These are phyloP conservation scores for Polylopha cassiicola DNA, from an alignment of 2,888 invertebrate genomes.

Conservation along the genomic window DNA sequence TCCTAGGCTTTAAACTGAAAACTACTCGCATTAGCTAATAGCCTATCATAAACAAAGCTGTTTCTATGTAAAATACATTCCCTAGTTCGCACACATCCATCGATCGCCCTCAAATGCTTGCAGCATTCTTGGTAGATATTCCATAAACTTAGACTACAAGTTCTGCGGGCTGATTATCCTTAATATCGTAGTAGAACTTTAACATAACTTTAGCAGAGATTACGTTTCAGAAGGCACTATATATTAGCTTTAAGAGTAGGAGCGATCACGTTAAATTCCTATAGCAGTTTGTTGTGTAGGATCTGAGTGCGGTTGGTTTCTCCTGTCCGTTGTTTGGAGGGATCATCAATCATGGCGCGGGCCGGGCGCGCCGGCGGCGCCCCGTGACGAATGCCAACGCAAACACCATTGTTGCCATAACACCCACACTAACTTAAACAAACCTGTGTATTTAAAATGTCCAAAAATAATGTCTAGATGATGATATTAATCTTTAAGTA, in stretches of 20 bases:
- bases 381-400: slow-evolving; percentile 73
- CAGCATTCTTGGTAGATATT: slow-evolving; percentile 7
- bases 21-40: slow-evolving; percentile 17
- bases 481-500: too few relatives aligned
- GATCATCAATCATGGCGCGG: slow-evolving; percentile 63
- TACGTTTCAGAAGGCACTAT: too few relatives aligned
- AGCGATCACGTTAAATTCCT: slow-evolving; percentile 9
- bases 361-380: slow-evolving; percentile 43
- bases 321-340: slow-evolving; percentile 26
- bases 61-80: slow-evolving; percentile 12
- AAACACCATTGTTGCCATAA: slow-evolving; percentile 70
- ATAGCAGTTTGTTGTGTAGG: slow-evolving; percentile 6
- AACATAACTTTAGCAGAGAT: not conserved
- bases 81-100: slow-evolving; percentile 10
- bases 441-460: slow-evolving; percentile 22
- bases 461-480: not conserved
- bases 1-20: slow-evolving; percentile 8
- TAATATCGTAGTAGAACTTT: slow-evolving; percentile 2
- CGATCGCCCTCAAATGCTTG: slow-evolving; percentile 10
- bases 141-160: too few relatives aligned
- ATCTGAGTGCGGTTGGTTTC: slow-evolving; percentile 13
- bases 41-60: slow-evolving; percentile 9
- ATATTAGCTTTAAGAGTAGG: too few relatives aligned
- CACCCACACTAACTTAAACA: slow-evolving; percentile 50
- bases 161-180: too few relatives aligned